Conservation (phyloP, 2,797 vertebrate species). For the Vireo griseus region DNA sequence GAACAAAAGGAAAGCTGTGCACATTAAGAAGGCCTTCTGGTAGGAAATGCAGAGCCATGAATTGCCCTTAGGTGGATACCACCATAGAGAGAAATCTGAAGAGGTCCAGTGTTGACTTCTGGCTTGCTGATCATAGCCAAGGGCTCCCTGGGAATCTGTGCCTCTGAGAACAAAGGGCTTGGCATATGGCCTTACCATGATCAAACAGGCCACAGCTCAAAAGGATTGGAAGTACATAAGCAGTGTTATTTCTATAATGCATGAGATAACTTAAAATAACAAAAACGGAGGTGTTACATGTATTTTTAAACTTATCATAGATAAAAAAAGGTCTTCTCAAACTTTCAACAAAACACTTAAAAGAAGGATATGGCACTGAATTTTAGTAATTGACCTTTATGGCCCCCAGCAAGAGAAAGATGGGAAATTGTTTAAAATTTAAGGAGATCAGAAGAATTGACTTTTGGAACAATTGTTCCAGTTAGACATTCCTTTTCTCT, state of each 20-base stretch:
- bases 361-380: neutral
- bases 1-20: neutral
- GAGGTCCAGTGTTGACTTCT: neutral
- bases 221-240: neutral
- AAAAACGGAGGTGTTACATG: neutral
- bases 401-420: neutral
- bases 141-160: neutral
- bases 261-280: neutral
- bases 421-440: neutral
- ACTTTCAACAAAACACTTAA: neutral
- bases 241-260: neutral
- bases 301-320: neutral
- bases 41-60: neutral
- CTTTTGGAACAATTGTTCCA: neutral
- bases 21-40: neutral
- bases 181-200: neutral
- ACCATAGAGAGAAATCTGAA: neutral
- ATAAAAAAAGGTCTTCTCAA: neutral
- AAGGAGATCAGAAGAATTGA: neutral
- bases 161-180: neutral
- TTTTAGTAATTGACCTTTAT: neutral
- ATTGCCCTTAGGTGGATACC: neutral
- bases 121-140: neutral
- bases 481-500: neutral
- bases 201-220: neutral